Evolutionary conservation across 2,888 invertebrate species (phyloP), one percentile per base, ranked within the genome.

Genomic region (Synergus umbraculus): DNA sequence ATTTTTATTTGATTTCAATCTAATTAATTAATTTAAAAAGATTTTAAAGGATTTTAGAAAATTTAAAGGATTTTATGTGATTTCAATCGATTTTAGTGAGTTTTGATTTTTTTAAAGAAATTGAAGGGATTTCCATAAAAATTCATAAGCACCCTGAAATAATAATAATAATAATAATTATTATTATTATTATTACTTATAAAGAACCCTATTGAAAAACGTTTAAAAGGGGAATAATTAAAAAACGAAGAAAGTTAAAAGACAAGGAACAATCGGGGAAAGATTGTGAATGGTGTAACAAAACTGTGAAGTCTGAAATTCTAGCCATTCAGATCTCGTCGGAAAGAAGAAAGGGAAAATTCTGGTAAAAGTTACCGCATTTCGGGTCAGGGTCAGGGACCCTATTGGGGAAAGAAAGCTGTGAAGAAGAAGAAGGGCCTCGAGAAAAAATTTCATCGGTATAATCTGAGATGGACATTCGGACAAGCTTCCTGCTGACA

Each of bases 401-500:
- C 12, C 22, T 22, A 22, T 60, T 22, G 60, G 12, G 4, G 4
- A 22, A 54, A 15, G 15, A 54, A 54, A 54, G 15, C 49, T 60
- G 60, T 60, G 5, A 29, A 22, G 22, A 60, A 60, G 60, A 60
- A 22, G 22, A 60, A 60, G 60, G 22, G 22, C 22, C 60, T 54
- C 1, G 10, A 12, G 60, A 22, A 22, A 12, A 22, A 60, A 60
- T 60, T 22, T 60, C 60, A 12, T 60, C 60, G 13, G 60, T 29
- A 4, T 22, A 60, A 60, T 60, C 60, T 60, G 18, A 18, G 60
- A 22, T 22, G 60, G 22, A 60, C 60, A 60, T 22, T 22, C 60
- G 60, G 12, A 22, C 60, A 60, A 60, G 60, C 60, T 60, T 60
- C 60, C 60, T 60, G 60, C 60, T 60, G 60, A 60, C 60, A 22